A percentile compares a stretch with the other conserved stretches of the same genome.
phyloP scores from a whole-genome alignment of 2,888 invertebrate species.

The Hypsopygia costalis region DNA sequence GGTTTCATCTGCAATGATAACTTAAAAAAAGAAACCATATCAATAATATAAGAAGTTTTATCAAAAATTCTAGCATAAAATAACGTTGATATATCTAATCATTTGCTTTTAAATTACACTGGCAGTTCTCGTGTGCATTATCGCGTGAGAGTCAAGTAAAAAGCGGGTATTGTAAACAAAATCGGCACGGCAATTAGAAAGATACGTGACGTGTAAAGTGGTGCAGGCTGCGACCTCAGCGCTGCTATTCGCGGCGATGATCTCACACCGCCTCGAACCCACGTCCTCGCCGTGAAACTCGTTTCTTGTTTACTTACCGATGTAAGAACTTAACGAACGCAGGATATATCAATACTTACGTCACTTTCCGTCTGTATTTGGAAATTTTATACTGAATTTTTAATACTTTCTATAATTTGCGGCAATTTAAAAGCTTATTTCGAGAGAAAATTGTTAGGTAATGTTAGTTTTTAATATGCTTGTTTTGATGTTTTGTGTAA shows the following conservation, averaged over 20 bases:
- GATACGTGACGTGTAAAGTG: constrained; percentile 62
- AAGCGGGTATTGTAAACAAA: constrained; percentile 54
- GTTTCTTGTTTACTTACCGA: constrained; percentile 74
- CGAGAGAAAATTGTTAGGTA: too few relatives aligned
- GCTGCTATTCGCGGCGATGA: constrained; percentile 67
- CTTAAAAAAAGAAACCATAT: too few relatives aligned
- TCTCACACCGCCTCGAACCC: constrained; percentile 70
- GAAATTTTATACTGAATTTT: too few relatives aligned
- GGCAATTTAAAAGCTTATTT: too few relatives aligned
- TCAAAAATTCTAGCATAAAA: too few relatives aligned
- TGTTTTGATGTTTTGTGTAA: too few relatives aligned
- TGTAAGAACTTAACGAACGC: constrained; percentile 63
- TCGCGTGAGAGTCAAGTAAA: constrained; percentile 46
- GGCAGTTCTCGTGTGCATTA: constrained; percentile 29
- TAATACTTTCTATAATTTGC: too few relatives aligned
- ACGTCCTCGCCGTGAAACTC: constrained; percentile 75
- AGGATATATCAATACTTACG: constrained; percentile 55
- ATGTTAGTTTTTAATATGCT: too few relatives aligned
- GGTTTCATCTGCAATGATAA: too few relatives aligned
- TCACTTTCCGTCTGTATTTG: constrained; percentile 33
- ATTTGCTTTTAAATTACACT: constrained; percentile 13
- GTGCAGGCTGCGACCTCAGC: constrained; percentile 70
- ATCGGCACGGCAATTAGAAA: constrained; percentile 63
- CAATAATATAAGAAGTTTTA: too few relatives aligned
- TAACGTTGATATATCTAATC: constrained; percentile 2